These are phyloP conservation scores for Nephrotoma flavescens DNA, from an alignment of 2,888 invertebrate species.

Conservation along the genomic window DNA sequence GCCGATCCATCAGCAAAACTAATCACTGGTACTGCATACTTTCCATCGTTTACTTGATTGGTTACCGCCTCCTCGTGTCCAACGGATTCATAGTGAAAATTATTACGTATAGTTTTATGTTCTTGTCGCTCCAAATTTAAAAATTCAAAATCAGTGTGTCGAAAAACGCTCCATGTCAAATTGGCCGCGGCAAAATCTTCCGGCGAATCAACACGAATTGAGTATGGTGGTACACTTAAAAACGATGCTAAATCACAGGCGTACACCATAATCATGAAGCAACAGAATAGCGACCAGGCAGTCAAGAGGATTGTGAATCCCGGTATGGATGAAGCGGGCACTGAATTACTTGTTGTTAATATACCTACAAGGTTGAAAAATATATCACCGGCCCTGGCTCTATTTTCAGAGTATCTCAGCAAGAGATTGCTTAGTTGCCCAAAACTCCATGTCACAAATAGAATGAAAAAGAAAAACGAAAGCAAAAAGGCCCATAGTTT, in stretches of 20 bases:
- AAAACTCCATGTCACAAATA: not conserved
- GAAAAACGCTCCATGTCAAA: not conserved
- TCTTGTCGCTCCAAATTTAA: not conserved
- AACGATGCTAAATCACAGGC: constrained; percentile 2
- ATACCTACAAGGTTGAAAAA: not conserved
- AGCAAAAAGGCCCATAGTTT: not conserved
- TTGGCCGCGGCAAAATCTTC: not conserved
- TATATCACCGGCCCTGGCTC: not conserved
- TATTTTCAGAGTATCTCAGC: not conserved
- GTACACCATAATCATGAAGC: not conserved
- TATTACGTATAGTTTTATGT: not conserved
- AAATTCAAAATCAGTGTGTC: not conserved
- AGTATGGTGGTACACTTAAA: not conserved
- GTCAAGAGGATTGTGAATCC: not conserved
- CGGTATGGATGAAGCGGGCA: not conserved
- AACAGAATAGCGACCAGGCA: not conserved
- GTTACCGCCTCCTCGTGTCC: not conserved
- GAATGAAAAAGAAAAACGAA: not conserved
- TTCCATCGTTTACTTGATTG: not conserved
- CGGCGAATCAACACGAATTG: not conserved
- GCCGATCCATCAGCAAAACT: not conserved
- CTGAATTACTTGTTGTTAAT: not conserved
- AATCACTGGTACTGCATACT: not conserved
- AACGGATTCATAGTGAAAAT: not conserved
- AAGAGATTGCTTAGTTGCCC: not conserved